These are phyloP conservation scores for Drosophila phalerata DNA, from an alignment of 2,888 invertebrate species.

Conservation along the genomic window DNA sequence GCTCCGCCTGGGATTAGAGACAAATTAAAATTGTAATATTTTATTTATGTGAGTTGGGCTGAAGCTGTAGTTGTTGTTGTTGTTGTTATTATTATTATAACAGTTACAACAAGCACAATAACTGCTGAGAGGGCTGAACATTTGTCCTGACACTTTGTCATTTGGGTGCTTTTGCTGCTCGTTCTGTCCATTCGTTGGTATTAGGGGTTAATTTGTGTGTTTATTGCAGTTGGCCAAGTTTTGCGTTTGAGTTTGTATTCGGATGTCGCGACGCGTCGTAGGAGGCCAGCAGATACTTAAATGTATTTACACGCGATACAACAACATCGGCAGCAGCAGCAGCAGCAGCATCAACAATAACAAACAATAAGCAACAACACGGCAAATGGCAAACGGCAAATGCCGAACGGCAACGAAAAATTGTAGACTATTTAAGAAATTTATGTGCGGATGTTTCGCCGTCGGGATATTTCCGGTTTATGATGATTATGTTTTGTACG, in stretches of 20 bases:
- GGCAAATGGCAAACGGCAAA: slow-evolving; percentile 56
- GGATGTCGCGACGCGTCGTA: slow-evolving; percentile 27
- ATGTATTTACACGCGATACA: slow-evolving; percentile 74
- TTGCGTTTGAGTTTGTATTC: slow-evolving; percentile 49
- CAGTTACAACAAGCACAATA: slow-evolving; percentile 26
- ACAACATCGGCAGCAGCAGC: slow-evolving; percentile 20
- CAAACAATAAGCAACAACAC: slow-evolving; percentile 39
- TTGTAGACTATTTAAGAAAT: slow-evolving; percentile 81
- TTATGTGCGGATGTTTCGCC: slow-evolving; percentile 82
- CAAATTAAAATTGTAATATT: slow-evolving; percentile 81
- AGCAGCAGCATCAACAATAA: slow-evolving; percentile 36
- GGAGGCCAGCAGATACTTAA: slow-evolving; percentile 69
- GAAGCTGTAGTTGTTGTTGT: slow-evolving; percentile 23
- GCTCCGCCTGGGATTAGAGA: slow-evolving; percentile 74
- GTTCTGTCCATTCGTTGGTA: slow-evolving; percentile 52
- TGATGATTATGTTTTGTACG: slow-evolving; percentile 80
- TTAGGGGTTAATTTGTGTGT: slow-evolving; percentile 81
- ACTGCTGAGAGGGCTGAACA: slow-evolving; percentile 51
- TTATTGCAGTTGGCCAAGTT: slow-evolving; percentile 80
- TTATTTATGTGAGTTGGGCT: slow-evolving; percentile 72
- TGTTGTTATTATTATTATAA: slow-evolving; percentile 12
- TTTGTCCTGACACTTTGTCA: slow-evolving; percentile 54
- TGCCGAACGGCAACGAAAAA: slow-evolving; percentile 73
- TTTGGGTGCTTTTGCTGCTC: slow-evolving; percentile 25
- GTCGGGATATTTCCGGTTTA: slow-evolving; percentile 82